Evolutionary conservation across 2,888 invertebrate genomes (phyloP).

Genomic region (Melieria omissa): DNA sequence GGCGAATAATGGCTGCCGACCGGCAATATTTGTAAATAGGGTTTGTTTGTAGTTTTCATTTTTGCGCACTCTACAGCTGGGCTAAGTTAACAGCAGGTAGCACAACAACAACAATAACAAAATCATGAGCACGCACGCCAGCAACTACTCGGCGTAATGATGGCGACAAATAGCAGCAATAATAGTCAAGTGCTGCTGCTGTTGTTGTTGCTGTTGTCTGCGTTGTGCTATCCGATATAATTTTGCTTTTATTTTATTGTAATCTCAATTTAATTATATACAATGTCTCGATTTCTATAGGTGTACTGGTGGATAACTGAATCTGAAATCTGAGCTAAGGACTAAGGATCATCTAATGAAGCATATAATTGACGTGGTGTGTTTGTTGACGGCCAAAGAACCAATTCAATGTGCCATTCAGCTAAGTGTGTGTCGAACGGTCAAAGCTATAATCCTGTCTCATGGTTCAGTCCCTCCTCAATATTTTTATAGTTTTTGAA

Average conservation of each 20-base stretch:
- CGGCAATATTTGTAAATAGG: constrained; percentile 25
- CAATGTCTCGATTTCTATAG: no score
- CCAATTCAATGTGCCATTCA: no score
- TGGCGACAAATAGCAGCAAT: constrained; percentile 27
- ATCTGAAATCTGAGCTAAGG: no score
- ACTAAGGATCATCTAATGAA: no score
- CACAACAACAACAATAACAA: background rate
- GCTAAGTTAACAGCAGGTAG: background rate
- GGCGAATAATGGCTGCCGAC: constrained; percentile 7
- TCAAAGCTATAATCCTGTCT: no score
- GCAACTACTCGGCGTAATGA: constrained; percentile 4
- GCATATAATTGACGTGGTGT: no score
- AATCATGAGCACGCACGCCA: background rate
- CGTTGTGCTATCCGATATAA: background rate
- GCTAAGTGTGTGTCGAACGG: no score
- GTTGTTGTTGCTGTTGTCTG: background rate
- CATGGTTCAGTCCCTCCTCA: no score
- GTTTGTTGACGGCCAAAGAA: no score
- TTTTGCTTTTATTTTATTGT: background rate
- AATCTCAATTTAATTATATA: no score
- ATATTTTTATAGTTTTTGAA: no score
- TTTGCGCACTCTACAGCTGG: constrained; percentile 25
- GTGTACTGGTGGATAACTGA: no score
- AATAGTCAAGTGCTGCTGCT: constrained; percentile 22
- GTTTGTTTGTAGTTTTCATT: constrained; percentile 14